These are phyloP conservation scores for Drosophila kepulauana DNA, from an alignment of 1,140 invertebrate genomes.

Conservation along the genomic window DNA sequence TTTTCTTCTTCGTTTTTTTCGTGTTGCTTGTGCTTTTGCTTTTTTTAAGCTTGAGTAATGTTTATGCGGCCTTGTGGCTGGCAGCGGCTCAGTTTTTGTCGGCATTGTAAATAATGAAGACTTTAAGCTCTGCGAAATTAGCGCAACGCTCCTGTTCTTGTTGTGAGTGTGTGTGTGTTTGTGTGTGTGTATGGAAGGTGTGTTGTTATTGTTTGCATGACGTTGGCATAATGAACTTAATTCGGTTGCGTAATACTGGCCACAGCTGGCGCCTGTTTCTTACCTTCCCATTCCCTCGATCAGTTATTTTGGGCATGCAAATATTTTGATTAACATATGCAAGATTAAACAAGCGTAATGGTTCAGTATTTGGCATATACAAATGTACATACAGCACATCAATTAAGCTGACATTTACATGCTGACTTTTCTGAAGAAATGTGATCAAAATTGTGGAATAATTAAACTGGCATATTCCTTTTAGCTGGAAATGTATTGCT, in stretches of 20 bases:
- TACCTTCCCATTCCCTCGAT: background rate
- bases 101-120: conserved; percentile 80
- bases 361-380: background rate
- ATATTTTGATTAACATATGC: conserved; percentile 54
- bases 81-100: conserved; percentile 69
- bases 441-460: background rate
- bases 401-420: conserved; percentile 9
- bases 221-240: conserved; percentile 70
- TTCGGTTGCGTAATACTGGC: conserved; percentile 50
- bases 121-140: conserved; percentile 78
- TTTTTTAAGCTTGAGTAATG: conserved; percentile 75
- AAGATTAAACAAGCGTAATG: conserved; percentile 12
- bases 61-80: conserved; percentile 68
- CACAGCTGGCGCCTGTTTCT: conserved; percentile 18
- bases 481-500: too few species aligned
- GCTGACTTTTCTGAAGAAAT: background rate
- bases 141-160: conserved; percentile 40
- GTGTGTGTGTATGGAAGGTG: conserved; percentile 18
- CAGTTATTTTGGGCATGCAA: conserved; percentile 33
- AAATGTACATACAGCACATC: background rate
- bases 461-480: too few species aligned
- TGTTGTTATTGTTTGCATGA: conserved; percentile 43
- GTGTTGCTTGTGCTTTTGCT: too few species aligned
- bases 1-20: conserved; percentile 16
- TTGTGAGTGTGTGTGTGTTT: background rate